Conservation (phyloP, 2,797 vertebrate species). For the Myotis findleyi region DNA sequence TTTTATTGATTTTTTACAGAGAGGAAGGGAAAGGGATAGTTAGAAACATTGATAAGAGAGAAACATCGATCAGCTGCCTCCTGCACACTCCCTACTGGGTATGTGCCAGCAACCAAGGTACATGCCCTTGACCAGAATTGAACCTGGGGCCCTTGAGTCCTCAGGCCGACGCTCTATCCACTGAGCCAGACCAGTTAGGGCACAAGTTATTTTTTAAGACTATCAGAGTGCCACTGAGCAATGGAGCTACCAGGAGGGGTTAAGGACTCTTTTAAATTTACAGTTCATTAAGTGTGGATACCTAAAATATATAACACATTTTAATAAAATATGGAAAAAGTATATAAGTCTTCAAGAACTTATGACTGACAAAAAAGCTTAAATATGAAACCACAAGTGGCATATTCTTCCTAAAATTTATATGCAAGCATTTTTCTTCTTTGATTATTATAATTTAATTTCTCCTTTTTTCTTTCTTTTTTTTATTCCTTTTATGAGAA, state of each 20-base stretch:
- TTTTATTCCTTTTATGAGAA: neutral
- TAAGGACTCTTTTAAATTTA: neutral
- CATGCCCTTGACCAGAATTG: too few relatives aligned
- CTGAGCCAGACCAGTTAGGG: too few relatives aligned
- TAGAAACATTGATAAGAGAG: too few relatives aligned
- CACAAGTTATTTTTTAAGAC: neutral
- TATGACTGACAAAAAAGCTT: neutral
- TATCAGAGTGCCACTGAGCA: neutral
- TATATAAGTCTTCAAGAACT: neutral
- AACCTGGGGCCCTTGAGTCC: too few relatives aligned
- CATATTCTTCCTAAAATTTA: slow-evolving; percentile 19
- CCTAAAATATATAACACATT: neutral
- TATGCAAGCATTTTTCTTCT: neutral
- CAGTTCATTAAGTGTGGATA: neutral
- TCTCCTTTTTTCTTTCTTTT: neutral
- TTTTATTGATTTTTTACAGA: too few relatives aligned
- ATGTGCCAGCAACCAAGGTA: too few relatives aligned
- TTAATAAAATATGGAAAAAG: neutral
- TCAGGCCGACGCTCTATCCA: too few relatives aligned
- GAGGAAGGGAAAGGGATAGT: too few relatives aligned
- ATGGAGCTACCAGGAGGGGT: neutral
- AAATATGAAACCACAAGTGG: neutral
- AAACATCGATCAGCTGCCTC: too few relatives aligned
- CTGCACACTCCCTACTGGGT: too few relatives aligned
- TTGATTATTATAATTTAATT: neutral